Evolutionary conservation across 2,888 invertebrate genomes (phyloP).

Genomic region (Xestia c-nigrum): DNA sequence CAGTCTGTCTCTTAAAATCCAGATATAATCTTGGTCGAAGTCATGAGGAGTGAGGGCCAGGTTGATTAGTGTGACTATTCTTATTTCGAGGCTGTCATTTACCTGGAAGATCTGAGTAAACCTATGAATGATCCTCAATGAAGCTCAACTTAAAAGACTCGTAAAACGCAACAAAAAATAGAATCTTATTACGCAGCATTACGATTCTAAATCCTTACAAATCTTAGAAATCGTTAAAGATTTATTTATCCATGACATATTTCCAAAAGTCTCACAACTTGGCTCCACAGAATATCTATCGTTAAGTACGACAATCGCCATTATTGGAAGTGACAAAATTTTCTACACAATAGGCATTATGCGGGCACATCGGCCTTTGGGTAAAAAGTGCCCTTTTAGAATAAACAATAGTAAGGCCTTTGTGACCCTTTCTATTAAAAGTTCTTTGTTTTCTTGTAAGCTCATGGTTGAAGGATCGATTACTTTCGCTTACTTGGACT

Average conservation of each 20-base stretch:
- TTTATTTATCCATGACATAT: constrained; percentile 48
- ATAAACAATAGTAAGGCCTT: constrained; percentile 60
- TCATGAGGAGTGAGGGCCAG: background rate
- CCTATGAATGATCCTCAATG: background rate
- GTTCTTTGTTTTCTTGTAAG: constrained; percentile 65
- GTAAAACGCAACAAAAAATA: background rate
- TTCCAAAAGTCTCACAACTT: constrained; percentile 47
- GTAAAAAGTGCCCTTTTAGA: constrained; percentile 70
- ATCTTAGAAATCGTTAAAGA: constrained; percentile 15
- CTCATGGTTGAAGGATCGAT: constrained; percentile 43
- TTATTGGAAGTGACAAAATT: constrained; percentile 58
- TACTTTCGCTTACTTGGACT: constrained; percentile 46
- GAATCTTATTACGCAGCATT: background rate
- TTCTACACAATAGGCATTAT: constrained; percentile 73
- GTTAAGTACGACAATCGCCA: constrained; percentile 50
- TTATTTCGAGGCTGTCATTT: background rate
- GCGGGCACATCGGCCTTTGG: constrained; percentile 70
- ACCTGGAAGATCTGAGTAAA: background rate
- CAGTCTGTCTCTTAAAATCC: background rate
- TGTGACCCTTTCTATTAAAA: constrained; percentile 64
- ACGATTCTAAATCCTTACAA: constrained; percentile 13
- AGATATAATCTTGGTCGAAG: background rate
- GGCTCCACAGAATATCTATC: constrained; percentile 31
- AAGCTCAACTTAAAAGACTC: background rate
- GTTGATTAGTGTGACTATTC: background rate